Evolutionary conservation across 2,888 invertebrate genomes (phyloP).

Genomic region (Volucella zonaria): DNA sequence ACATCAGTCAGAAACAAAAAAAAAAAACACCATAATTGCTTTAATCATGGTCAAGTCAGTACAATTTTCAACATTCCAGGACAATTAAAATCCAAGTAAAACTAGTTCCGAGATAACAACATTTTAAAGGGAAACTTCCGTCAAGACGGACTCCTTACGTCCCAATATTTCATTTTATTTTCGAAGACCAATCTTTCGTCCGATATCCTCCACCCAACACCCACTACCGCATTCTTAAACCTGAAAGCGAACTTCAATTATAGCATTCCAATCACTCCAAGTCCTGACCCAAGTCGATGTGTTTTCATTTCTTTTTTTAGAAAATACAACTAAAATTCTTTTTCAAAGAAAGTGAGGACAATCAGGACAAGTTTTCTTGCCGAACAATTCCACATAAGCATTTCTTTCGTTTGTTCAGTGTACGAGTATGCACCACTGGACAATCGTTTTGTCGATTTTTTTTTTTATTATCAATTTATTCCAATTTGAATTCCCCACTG

Average conservation of each 20-base stretch:
- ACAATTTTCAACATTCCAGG: too few species aligned
- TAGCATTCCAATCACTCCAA: slow-evolving; percentile 18
- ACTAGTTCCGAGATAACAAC: too few species aligned
- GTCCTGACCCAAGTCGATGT: neutral
- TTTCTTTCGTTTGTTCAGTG: slow-evolving; percentile 8
- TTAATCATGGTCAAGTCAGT: too few species aligned
- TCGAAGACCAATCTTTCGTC: too few species aligned
- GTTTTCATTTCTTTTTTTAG: neutral
- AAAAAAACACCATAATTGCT: too few species aligned
- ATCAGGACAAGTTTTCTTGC: slow-evolving; percentile 13
- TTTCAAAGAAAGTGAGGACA: neutral
- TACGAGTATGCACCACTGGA: slow-evolving; percentile 5
- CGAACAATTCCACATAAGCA: slow-evolving; percentile 8
- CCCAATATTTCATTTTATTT: neutral
- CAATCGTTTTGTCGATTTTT: slow-evolving; percentile 12
- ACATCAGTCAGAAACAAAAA: too few species aligned
- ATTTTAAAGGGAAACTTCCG: too few species aligned
- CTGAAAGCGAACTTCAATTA: slow-evolving; percentile 1
- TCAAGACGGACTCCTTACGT: neutral
- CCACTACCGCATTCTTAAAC: neutral
- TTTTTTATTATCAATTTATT: neutral
- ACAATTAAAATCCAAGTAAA: too few species aligned
- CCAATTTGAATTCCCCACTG: neutral
- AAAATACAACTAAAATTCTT: neutral
- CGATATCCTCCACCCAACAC: neutral